A percentile compares a stretch with the other conserved stretches of the same genome.
These are phyloP conservation scores for Drosophila asahinai DNA, from an alignment of 1,140 invertebrate species.

Conservation along the genomic window DNA sequence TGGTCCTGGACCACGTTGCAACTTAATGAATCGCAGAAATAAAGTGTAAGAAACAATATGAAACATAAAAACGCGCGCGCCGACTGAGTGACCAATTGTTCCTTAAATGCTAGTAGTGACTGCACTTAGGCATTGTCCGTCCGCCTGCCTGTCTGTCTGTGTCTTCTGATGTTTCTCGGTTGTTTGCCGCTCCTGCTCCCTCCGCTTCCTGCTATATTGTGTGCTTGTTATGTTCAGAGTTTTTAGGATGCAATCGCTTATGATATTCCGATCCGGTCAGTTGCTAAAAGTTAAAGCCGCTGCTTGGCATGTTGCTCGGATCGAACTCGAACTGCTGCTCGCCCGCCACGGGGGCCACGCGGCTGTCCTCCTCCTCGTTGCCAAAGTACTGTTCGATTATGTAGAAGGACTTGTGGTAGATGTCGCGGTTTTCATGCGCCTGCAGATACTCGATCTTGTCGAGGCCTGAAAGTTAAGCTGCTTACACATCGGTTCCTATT, in stretches of 20 bases:
- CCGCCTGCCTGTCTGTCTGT: not conserved
- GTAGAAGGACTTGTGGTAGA: constrained; percentile 98
- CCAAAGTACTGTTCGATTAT: constrained; percentile 98
- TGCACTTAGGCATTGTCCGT: constrained; percentile 45
- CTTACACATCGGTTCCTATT: too few species aligned
- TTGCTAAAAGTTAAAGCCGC: constrained; percentile 91
- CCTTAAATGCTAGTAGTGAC: constrained; percentile 79
- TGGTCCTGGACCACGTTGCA: constrained; percentile 58
- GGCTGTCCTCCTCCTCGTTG: constrained; percentile 95
- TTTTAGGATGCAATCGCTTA: constrained; percentile 3
- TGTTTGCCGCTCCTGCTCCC: constrained; percentile 7
- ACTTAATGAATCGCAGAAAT: constrained; percentile 41
- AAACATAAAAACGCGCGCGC: constrained; percentile 13
- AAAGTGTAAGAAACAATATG: constrained; percentile 6
- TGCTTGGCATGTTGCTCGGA: constrained; percentile 89
- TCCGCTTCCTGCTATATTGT: not conserved
- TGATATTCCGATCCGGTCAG: not conserved
- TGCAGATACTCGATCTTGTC: constrained; percentile 99
- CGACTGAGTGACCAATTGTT: constrained; percentile 37
- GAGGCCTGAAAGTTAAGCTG: constrained; percentile 88
- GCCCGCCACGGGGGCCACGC: constrained; percentile 92
- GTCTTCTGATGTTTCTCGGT: constrained; percentile 1
- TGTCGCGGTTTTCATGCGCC: constrained; percentile 97
- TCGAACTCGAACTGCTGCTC: constrained; percentile 92
- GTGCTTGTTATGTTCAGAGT: constrained; percentile 14